phyloP scores from a whole-genome alignment of 2,888 invertebrate species.

The Agonopterix subpropinquella region DNA sequence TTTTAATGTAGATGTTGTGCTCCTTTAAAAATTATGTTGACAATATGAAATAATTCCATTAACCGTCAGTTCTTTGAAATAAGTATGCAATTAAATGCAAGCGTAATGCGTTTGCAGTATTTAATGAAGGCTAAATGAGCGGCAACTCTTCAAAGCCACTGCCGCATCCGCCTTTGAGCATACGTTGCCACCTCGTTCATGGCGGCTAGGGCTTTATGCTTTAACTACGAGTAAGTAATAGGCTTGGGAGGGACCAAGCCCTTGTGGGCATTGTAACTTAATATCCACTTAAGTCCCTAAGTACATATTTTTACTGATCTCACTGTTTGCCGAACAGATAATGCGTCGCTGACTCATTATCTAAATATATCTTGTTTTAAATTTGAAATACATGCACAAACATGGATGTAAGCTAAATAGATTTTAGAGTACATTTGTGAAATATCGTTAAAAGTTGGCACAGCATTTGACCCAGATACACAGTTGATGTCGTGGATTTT shows the following conservation, averaged over 20 bases:
- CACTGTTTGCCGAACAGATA: slow-evolving; percentile 5
- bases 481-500: slow-evolving; percentile 3
- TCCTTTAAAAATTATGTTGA: too few relatives aligned
- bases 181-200: slow-evolving; percentile 3
- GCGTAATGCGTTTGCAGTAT: slow-evolving; percentile 2
- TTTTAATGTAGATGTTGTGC: too few relatives aligned
- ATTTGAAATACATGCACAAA: neutral
- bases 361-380: too few relatives aligned
- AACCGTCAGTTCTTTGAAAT: neutral
- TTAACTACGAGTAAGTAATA: neutral
- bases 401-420: neutral
- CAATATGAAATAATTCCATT: neutral
- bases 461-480: slow-evolving; percentile 5
- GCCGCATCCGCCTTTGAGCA: slow-evolving; percentile 11
- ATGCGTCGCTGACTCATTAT: neutral
- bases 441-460: slow-evolving; percentile 7
- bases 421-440: neutral
- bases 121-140: slow-evolving; percentile 8
- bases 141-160: slow-evolving; percentile 6
- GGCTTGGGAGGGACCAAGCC: slow-evolving; percentile 3
- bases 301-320: slow-evolving; percentile 9
- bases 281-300: slow-evolving; percentile 11
- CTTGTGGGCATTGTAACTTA: slow-evolving; percentile 10
- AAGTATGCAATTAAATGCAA: neutral
- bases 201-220: neutral